phyloP scores from a whole-genome alignment of 1,140 invertebrate species.

The Caenorhabditis brenneri region DNA sequence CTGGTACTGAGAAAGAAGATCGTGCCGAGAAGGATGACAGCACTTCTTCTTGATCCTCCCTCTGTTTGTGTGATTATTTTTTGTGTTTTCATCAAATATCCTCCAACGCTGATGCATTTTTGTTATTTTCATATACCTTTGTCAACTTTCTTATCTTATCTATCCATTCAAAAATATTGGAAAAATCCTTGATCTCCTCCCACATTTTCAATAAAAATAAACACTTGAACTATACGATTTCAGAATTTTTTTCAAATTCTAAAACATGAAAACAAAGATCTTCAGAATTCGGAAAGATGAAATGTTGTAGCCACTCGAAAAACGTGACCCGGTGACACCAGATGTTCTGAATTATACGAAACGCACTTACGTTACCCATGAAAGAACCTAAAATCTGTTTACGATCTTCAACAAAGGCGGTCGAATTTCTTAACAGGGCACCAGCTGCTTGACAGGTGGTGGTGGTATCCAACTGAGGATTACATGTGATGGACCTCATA shows the following conservation, averaged over 20 bases:
- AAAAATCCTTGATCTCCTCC: neutral
- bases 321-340: no score
- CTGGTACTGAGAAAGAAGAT: slow-evolving; percentile 37
- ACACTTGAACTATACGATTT: no score
- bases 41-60: slow-evolving; percentile 9
- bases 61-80: slow-evolving; percentile 6
- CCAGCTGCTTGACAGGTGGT: neutral
- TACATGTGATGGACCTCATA: neutral
- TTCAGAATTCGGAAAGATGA: no score
- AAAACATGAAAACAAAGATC: no score
- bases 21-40: slow-evolving; percentile 22
- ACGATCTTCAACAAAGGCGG: neutral
- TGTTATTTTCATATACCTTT: neutral
- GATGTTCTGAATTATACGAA: no score
- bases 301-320: no score
- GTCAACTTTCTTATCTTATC: neutral
- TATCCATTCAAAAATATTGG: neutral
- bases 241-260: neutral
- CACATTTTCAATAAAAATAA: no score
- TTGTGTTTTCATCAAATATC: neutral
- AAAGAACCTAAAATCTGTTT: neutral
- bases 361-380: neutral
- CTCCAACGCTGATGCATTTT: neutral
- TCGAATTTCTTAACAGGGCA: neutral
- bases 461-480: neutral